Base-by-base conservation (phyloP, 2,113 vertebrate genomes). In the Hypanus sabinus region DNA sequence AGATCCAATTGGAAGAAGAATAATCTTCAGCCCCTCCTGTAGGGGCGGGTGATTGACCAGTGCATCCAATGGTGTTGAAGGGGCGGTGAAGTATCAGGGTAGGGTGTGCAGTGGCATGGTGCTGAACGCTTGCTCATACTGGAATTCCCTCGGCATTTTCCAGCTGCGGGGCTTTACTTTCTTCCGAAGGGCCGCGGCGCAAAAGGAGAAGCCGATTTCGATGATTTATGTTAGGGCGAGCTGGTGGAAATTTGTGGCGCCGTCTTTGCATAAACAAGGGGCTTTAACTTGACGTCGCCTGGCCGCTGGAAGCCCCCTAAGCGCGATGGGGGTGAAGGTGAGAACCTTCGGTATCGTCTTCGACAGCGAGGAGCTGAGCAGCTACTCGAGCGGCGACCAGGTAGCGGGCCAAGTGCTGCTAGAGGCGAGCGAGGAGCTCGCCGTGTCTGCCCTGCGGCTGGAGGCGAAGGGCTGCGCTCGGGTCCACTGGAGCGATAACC, bases 341-440 rank as follows among this genome's bases (percentile, higher is more conserved):
- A 95, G 94, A 94, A 95, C 94, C 62, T 95, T 97, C 95, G 96
- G 95, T 70, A 94, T 97, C 94, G 95, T 96, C 73, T 95, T 96
- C 94, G 95, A 95, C 77, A 95, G 96, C 46, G 95, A 96, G 94
- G 94, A 94, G 87, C 95, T 95, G 60, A 94, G 95, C 94, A 94
- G 96, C 57, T 97, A 97, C 94, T 94, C 95, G 16, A 95, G 95
- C 93, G 97, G 97, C 24, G 96, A 97, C 94, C 94, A 95, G 5
- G 96, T 97, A 94, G 95, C 96, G 2, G 97, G 97, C 16, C 96
- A 95, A 60, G 96, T 97, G 95, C 85, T 96, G 94, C 94, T 97
- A 94, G 96, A 97, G 95, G 94, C 96, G n/a, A 94, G 94, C 55
- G 95, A 94, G 38, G 95, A 95, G n/a, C 94, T 96, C 94, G 75